Conservation (phyloP, 2,113 vertebrate genomes). For the Sinocyclocheilus grahami region DNA sequence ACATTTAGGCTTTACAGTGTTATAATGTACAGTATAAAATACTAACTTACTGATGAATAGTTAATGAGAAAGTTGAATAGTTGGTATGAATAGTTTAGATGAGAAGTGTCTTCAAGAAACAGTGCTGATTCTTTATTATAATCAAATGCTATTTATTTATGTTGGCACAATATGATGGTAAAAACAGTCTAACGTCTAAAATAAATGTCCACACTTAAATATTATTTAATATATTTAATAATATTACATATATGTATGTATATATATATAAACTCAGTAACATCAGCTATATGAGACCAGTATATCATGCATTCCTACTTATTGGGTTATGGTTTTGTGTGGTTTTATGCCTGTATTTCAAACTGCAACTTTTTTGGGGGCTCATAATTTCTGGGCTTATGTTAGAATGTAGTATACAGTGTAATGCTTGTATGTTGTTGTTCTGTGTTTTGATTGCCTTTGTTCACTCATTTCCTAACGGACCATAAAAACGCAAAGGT, state of each 20-base stretch:
- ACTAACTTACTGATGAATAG: background rate
- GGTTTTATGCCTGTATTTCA: background rate
- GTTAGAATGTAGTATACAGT: background rate
- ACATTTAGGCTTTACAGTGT: background rate
- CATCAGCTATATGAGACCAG: background rate
- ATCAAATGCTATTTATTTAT: background rate
- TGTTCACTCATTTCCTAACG: background rate
- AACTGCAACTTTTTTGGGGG: background rate
- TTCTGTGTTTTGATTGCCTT: background rate
- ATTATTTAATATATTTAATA: background rate
- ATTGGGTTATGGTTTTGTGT: background rate
- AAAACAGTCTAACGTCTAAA: background rate
- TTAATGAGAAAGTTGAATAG: background rate
- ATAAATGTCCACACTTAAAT: background rate
- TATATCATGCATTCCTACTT: background rate
- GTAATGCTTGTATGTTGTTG: background rate
- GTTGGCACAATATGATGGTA: background rate
- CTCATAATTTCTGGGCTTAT: background rate
- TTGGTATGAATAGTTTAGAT: background rate
- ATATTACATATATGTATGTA: too few relatives aligned
- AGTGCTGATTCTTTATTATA: background rate
- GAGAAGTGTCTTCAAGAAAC: background rate
- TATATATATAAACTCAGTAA: background rate
- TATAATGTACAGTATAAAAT: background rate
- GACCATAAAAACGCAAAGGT: conserved; percentile 22